Base-by-base conservation (phyloP, 1,140 invertebrate genomes). In the Aradophagus sp. region DNA sequence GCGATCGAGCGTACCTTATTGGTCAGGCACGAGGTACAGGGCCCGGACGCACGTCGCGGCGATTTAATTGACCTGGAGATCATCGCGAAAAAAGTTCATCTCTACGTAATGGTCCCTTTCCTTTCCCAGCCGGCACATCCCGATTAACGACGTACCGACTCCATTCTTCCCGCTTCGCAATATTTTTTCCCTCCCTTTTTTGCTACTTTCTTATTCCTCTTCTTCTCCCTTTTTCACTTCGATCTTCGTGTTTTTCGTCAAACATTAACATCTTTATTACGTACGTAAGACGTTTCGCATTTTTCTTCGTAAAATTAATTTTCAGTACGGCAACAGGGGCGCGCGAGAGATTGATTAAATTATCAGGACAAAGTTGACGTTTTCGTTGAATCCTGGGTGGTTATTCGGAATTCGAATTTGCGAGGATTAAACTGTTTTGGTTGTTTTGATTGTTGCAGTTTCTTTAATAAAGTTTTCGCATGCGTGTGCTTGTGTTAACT, bases 1-100 rank as follows among this genome's bases (percentile, higher is more conserved):
- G 52, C 73, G 73, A 70, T 71, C 67, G 67, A 70, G 59, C 70
- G 70, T 74, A 67, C 66, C 66, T 74, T 74, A 74, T 70, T 74
- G 67, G 73, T 71, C 67, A 68, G 62, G 58, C 52, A 70, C 55
- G 45, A 70, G 71, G 66, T 66, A 71, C 67, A 63, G 61, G 50
- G 52, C 63, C 68, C 59, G 56, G 47, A 70, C 66, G 72, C 72
- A 70, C 68, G 68, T 71, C 68, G 72, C 68, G 45, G 72, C 68
- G 62, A 67, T 74, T 74, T 74, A 74, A 74, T 74, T 74, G 72
- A 74, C 72, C 72, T 62, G 66, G 13, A 74, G 66, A 74, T 74
- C 44, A 69, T 34, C 65, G 65, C 71, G 62, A 69, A 69, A 74
- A 74, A 66, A 56, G 52, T 74, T 63, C 66, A 70, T 70, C 61